Conservation (phyloP, 2,888 invertebrate species). For the Protophormia terraenovae region DNA sequence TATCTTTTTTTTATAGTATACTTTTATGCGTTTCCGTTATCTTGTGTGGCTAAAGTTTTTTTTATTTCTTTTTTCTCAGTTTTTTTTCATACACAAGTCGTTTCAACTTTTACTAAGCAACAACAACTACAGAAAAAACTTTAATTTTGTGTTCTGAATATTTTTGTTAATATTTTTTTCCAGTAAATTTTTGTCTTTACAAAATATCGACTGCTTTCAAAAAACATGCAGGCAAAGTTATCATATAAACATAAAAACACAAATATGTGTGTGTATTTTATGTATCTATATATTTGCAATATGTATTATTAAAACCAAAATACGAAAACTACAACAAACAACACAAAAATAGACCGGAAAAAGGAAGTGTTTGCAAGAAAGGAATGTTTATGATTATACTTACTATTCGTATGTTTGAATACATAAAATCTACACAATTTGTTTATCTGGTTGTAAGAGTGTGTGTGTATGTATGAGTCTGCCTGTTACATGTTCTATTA, state of each 20-base stretch:
- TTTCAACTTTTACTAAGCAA: conserved; percentile 5
- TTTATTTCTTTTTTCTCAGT: not conserved
- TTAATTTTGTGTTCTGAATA: conserved; percentile 35
- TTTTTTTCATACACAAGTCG: not conserved
- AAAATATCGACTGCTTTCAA: conserved; percentile 13
- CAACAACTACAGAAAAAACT: not conserved
- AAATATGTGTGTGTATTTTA: not conserved
- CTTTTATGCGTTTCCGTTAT: conserved; percentile 63
- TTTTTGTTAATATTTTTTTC: conserved; percentile 34
- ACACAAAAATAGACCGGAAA: conserved; percentile 25
- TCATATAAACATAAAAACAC: conserved; percentile 1
- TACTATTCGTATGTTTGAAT: not conserved
- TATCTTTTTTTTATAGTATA: conserved; percentile 46
- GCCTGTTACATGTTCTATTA: conserved; percentile 9
- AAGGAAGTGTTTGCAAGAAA: conserved; percentile 54
- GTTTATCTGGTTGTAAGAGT: too few species aligned
- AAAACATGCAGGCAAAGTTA: not conserved
- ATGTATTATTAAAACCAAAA: not conserved
- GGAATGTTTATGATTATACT: conserved; percentile 33
- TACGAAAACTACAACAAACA: not conserved
- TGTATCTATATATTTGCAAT: not conserved
- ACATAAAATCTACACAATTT: not conserved
- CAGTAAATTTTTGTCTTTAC: conserved; percentile 4
- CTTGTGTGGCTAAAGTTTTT: conserved; percentile 36
- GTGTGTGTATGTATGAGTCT: not conserved